Conservation (phyloP, 2,113 vertebrate genomes). For the Barnardius zonarius region DNA sequence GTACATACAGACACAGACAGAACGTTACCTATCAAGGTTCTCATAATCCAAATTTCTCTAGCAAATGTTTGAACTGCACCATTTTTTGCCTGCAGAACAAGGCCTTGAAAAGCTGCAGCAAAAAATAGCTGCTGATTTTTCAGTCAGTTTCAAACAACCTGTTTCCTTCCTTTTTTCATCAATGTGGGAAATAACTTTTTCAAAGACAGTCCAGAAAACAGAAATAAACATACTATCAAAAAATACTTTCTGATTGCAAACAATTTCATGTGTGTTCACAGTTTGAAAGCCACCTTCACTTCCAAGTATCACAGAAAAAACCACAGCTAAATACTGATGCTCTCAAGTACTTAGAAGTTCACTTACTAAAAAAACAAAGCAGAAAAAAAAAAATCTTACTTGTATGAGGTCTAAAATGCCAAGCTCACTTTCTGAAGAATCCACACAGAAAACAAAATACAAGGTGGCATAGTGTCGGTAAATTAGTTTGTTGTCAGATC, state of each 20-base stretch:
- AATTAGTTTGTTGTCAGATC: conserved; percentile 98
- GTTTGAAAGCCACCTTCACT: neutral
- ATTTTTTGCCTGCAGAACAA: neutral
- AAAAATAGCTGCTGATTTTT: neutral
- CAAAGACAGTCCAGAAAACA: neutral
- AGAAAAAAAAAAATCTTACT: conserved; percentile 73
- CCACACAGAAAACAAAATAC: conserved; percentile 99
- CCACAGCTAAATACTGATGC: neutral
- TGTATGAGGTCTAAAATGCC: conserved; percentile 99
- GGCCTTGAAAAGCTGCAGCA: neutral
- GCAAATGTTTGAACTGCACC: neutral
- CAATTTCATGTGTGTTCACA: neutral
- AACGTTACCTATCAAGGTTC: neutral
- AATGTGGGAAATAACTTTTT: neutral
- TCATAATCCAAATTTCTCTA: neutral
- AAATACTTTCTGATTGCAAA: neutral
- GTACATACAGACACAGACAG: accelerated
- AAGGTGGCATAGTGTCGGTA: conserved; percentile 98
- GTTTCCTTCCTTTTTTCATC: neutral
- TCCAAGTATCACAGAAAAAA: neutral
- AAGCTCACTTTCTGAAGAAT: conserved; percentile 98
- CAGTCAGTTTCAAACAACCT: neutral
- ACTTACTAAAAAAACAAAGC: neutral
- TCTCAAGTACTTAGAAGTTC: neutral
- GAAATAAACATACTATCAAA: neutral